Evolutionary conservation across 2,797 vertebrate genomes (phyloP).

Genomic region (Smutsia gigantea): DNA sequence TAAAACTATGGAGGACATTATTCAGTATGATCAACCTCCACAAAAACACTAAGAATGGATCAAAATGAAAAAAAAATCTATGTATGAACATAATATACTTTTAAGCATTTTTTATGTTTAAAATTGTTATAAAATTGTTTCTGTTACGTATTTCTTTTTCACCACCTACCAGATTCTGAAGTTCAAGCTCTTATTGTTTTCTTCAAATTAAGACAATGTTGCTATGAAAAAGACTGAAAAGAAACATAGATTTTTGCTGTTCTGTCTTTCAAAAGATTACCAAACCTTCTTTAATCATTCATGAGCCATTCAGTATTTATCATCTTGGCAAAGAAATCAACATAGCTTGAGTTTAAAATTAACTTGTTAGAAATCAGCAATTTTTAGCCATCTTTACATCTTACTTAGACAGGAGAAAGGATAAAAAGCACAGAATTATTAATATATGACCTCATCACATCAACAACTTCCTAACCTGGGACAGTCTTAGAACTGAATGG

Average conservation of each 20-base stretch:
- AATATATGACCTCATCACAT: background rate
- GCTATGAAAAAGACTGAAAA: background rate
- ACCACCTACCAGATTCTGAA: background rate
- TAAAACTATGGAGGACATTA: background rate
- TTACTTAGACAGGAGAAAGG: background rate
- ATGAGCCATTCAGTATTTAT: background rate
- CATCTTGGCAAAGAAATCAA: background rate
- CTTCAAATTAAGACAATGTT: background rate
- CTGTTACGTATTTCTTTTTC: background rate
- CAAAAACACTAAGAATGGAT: background rate
- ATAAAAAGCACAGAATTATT: background rate
- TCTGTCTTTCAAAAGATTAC: constrained; percentile 3
- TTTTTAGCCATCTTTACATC: background rate
- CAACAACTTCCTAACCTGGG: background rate
- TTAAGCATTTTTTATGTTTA: background rate
- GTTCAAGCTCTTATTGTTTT: background rate
- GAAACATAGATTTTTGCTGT: background rate
- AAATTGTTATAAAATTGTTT: background rate
- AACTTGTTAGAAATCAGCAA: background rate
- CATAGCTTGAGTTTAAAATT: constrained; percentile 39
- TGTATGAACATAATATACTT: background rate
- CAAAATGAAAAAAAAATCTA: background rate
- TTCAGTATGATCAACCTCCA: background rate
- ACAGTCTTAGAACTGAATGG: background rate
- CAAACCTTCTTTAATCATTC: constrained; percentile 11